Evolutionary conservation across 2,797 vertebrate species (phyloP).

Genomic region (Artibeus lituratus): DNA sequence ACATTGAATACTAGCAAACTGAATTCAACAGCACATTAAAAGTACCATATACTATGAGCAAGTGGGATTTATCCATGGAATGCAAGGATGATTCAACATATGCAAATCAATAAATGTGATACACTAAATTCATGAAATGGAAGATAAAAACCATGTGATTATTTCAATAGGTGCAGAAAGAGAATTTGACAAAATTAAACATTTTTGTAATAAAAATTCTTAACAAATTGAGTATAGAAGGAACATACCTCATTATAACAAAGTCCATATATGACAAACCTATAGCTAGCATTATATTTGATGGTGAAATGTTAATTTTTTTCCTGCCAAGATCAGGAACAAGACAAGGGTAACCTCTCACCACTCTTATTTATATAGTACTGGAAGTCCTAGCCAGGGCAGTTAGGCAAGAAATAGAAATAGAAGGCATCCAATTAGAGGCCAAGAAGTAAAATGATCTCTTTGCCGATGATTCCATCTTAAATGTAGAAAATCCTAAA

Average conservation of each 20-base stretch:
- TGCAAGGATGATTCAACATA: neutral
- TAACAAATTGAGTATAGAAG: neutral
- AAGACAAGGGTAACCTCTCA: neutral
- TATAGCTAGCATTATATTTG: neutral
- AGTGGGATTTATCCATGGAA: neutral
- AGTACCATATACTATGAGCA: neutral
- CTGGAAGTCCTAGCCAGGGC: neutral
- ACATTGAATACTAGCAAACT: neutral
- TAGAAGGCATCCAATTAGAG: neutral
- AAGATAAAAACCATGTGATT: neutral
- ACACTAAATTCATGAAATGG: neutral
- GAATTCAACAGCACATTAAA: neutral
- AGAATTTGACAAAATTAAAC: neutral
- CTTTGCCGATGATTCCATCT: neutral
- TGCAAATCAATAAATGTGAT: neutral
- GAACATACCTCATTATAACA: neutral
- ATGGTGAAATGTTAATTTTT: neutral
- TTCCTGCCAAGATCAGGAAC: neutral
- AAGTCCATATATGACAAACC: neutral
- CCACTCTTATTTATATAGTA: neutral
- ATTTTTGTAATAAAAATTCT: neutral
- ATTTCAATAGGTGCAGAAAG: neutral
- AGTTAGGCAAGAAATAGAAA: neutral
- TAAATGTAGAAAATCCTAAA: neutral
- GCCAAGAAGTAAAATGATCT: neutral